Evolutionary conservation across 2,888 invertebrate genomes (phyloP).

Genomic region (Cerastis rubricosa): DNA sequence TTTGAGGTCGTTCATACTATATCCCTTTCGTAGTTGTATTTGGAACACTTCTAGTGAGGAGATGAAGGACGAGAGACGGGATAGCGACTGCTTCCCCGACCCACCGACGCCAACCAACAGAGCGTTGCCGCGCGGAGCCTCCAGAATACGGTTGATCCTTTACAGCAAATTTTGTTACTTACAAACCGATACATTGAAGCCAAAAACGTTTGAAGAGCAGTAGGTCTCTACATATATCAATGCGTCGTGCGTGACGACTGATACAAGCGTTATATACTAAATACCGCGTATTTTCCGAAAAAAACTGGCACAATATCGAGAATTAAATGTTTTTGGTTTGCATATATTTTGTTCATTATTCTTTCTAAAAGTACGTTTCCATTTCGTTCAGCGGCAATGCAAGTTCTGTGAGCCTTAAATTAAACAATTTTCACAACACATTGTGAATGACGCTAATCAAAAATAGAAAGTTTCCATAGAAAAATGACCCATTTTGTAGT

Average conservation of each 20-base stretch:
- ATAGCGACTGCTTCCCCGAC: slow-evolving; percentile 98
- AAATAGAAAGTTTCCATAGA: not conserved
- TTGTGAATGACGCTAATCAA: not conserved
- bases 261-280: not conserved
- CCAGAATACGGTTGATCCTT: slow-evolving; percentile 97
- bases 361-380: not conserved
- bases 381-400: not conserved
- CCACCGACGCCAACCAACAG: slow-evolving; percentile 98
- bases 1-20: slow-evolving; percentile 95
- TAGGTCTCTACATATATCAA: not conserved
- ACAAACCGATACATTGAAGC: not conserved
- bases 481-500: not conserved
- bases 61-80: slow-evolving; percentile 97
- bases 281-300: not conserved
- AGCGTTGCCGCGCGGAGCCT: slow-evolving; percentile 97
- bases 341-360: not conserved
- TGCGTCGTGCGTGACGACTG: not conserved
- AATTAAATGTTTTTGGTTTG: not conserved
- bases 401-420: not conserved
- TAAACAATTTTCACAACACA: not conserved
- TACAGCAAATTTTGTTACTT: not conserved
- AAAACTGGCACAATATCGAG: no score
- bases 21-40: slow-evolving; percentile 97
- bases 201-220: not conserved
- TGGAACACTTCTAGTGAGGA: slow-evolving; percentile 98